Evolutionary conservation across 2,797 vertebrate species (phyloP), one percentile per base, ranked within the genome.

Genomic region (Sciaenops ocellatus): DNA sequence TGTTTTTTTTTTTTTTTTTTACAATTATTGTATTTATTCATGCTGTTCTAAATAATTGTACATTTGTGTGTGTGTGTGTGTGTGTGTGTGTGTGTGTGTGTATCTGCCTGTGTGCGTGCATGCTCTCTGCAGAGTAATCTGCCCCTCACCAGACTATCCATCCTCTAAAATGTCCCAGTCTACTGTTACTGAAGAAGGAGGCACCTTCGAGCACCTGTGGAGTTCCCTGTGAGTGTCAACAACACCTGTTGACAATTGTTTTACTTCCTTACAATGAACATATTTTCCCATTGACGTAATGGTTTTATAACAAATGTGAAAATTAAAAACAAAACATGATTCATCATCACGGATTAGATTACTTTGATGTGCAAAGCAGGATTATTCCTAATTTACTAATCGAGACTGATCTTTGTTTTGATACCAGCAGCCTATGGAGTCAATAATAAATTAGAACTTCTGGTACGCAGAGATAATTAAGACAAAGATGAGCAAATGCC

Each of bases 121-220:
- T 67, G 2, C 73, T 22, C 52, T 54, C 75, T 76, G 60, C 87
- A 99, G 98, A 93, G 95, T 90, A 73, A 94, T 97, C 87, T 95
- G 94, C 46, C 96, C 96, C 17, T 91, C 95, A 42, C 82, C 93
- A 54, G 95, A 95, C 71, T 92, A 92, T 80, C 90, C 89, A 1
- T 38, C 87, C 2, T 90, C 81, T 90, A 98, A 97, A 93, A 99
- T 99, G 98, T 96, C 98, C 83, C 97, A 96, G 91, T 81, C 97
- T 22, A 84, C 96, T 3, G 89, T 96, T 2, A 93, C 94, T 67
- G 96, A 98, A 3, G 97, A 99, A 92, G 97, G 97, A 76, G 94
- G 96, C 17, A 98, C 96, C 1, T 99, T 99, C 1, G 97, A 99
- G 87, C 96, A 99, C 85, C 97, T 99, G 83, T 99, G 98, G 98